phyloP scores from a whole-genome alignment of 2,888 invertebrate species.

The Mimas tiliae region DNA sequence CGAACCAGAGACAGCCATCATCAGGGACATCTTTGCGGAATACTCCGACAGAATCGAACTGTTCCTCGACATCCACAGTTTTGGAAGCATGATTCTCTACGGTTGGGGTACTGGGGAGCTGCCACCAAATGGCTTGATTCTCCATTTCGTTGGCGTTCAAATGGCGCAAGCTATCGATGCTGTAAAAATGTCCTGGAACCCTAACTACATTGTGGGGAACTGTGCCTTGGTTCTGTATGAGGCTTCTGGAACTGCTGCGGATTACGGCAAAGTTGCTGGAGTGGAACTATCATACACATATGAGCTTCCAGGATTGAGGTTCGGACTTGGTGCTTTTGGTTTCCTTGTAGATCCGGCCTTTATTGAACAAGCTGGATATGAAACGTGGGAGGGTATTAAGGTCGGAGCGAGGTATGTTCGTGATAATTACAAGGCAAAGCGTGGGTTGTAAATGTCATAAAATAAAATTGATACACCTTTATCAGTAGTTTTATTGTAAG shows the following conservation, averaged over 20 bases:
- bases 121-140: slow-evolving; percentile 70
- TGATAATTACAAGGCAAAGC: slow-evolving; percentile 41
- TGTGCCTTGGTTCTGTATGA: slow-evolving; percentile 77
- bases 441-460: not conserved
- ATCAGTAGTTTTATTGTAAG: not conserved
- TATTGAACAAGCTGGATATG: slow-evolving; percentile 82
- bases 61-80: slow-evolving; percentile 90
- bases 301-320: slow-evolving; percentile 80
- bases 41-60: slow-evolving; percentile 80
- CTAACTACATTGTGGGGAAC: slow-evolving; percentile 79
- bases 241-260: slow-evolving; percentile 87
- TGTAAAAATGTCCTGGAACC: slow-evolving; percentile 63
- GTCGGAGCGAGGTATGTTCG: slow-evolving; percentile 72
- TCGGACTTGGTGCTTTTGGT: slow-evolving; percentile 67
- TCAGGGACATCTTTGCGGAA: slow-evolving; percentile 82
- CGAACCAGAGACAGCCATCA: slow-evolving; percentile 85
- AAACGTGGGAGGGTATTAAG: slow-evolving; percentile 86
- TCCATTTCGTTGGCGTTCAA: slow-evolving; percentile 61
- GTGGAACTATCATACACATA: slow-evolving; percentile 85
- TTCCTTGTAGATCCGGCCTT: slow-evolving; percentile 82
- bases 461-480: not conserved
- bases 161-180: slow-evolving; percentile 68
- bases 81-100: slow-evolving; percentile 84
- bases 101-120: slow-evolving; percentile 59
- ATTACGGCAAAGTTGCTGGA: slow-evolving; percentile 82